Conservation (phyloP, 1,140 invertebrate genomes). For the Trinorchestia longiramus region DNA sequence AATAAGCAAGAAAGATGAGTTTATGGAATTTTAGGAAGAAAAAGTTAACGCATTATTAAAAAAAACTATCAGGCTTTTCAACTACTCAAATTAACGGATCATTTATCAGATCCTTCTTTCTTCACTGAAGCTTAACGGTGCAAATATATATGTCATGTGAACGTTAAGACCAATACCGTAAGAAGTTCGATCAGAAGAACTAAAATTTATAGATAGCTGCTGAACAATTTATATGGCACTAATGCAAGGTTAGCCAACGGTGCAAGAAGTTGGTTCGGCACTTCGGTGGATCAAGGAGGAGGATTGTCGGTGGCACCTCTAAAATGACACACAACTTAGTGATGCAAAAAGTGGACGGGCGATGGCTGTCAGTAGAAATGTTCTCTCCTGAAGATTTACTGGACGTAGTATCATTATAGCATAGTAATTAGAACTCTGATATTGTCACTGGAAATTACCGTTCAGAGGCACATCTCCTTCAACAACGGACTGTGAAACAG, state of each 20-base stretch:
- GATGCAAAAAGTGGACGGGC: neutral
- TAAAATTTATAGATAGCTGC: neutral
- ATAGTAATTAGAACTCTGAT: neutral
- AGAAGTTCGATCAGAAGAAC: neutral
- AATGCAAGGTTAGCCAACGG: constrained; percentile 12
- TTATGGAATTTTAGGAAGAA: neutral
- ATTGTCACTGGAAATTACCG: neutral
- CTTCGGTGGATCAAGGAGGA: neutral
- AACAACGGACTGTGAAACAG: neutral
- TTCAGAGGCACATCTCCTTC: neutral
- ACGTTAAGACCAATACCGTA: constrained; percentile 3
- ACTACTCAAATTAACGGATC: neutral
- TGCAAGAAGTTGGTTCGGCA: neutral
- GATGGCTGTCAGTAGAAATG: neutral
- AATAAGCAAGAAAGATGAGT: neutral
- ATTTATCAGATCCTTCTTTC: neutral
- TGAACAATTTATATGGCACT: constrained; percentile 29
- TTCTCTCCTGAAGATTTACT: neutral
- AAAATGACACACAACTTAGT: neutral
- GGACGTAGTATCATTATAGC: neutral
- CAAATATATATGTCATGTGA: neutral
- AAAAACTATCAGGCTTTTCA: neutral
- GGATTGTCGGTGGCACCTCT: neutral
- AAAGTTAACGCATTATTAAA: neutral
- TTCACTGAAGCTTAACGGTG: neutral